phyloP scores from a whole-genome alignment of 2,888 invertebrate species.

The Tipula vernalis region DNA sequence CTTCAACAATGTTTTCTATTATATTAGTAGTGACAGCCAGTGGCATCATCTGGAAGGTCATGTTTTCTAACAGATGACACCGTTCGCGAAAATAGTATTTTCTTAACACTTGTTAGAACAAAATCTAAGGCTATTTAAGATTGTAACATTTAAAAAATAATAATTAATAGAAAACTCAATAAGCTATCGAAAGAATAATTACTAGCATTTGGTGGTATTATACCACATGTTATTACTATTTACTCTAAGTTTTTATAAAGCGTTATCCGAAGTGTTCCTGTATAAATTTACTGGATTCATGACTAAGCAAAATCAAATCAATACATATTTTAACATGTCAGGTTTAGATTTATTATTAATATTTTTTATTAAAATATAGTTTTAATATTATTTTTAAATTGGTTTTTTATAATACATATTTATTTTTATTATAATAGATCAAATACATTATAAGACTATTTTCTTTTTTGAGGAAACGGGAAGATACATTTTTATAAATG shows the following conservation, averaged over 20 bases:
- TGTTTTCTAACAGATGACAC: too few species aligned
- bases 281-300: background rate
- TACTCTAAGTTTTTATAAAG: background rate
- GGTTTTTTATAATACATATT: background rate
- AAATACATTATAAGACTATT: background rate
- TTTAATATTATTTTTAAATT: constrained; percentile 1
- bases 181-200: too few species aligned
- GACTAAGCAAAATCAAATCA: background rate
- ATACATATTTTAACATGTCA: background rate
- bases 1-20: too few species aligned
- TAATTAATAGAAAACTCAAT: too few species aligned
- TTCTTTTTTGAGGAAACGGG: background rate
- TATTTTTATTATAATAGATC: background rate
- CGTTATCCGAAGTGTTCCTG: background rate
- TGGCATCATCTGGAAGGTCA: too few species aligned
- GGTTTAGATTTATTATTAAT: background rate
- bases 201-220: too few species aligned
- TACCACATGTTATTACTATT: background rate
- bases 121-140: too few species aligned
- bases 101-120: too few species aligned
- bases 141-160: too few species aligned
- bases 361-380: background rate
- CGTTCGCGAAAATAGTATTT: too few species aligned
- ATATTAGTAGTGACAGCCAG: too few species aligned
- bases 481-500: background rate